Evolutionary conservation across 2,113 vertebrate genomes (phyloP).

Genomic region (Microcebus tavaratra): DNA sequence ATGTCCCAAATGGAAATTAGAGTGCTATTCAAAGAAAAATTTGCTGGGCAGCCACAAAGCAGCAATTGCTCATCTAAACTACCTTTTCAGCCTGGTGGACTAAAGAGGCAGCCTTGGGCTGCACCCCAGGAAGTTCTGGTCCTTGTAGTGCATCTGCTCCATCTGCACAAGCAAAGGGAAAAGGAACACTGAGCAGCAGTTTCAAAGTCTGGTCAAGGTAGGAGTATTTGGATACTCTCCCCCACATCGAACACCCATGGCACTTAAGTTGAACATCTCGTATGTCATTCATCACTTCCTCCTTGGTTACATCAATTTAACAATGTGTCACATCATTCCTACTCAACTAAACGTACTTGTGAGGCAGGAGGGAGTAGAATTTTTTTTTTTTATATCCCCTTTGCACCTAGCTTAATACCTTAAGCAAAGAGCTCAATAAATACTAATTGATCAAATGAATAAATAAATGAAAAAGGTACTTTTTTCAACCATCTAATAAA

Average conservation of each 20-base stretch:
- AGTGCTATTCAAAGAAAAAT: background rate
- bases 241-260: accelerated
- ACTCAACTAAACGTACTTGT: background rate
- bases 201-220: background rate
- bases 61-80: background rate
- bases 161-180: background rate
- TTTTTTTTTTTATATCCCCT: background rate
- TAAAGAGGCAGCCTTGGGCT: background rate
- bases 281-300: background rate
- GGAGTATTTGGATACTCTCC: background rate
- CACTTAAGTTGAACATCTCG: background rate
- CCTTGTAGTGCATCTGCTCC: accelerated
- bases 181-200: background rate
- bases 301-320: background rate
- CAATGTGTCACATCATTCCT: background rate
- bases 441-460: background rate
- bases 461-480: background rate
- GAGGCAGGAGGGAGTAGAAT: background rate
- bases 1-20: background rate
- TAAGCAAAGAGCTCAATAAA: constrained; percentile 26
- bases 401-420: background rate
- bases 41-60: background rate
- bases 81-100: too few species aligned
- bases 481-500: background rate
- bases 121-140: background rate